These are phyloP conservation scores for Solen grandis DNA, from an alignment of 1,140 invertebrate genomes.

Conservation along the genomic window DNA sequence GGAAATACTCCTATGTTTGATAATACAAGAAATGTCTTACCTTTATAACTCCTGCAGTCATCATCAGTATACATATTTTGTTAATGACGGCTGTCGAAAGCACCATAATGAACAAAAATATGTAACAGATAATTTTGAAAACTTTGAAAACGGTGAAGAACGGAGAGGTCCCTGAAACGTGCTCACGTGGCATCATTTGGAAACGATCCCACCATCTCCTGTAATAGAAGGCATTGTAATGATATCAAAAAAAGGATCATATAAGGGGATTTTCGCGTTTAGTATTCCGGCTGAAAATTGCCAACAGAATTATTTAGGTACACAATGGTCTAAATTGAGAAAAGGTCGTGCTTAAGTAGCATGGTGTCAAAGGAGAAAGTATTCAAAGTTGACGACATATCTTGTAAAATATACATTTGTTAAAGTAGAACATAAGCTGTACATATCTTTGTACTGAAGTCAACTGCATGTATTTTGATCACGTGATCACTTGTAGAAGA, in stretches of 20 bases:
- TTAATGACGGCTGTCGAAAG: conserved; percentile 65
- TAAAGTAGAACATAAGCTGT: too few relatives aligned
- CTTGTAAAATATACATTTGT: too few relatives aligned
- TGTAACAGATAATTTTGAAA: conserved; percentile 70
- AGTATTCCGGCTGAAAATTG: too few relatives aligned
- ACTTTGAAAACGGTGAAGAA: conserved; percentile 63
- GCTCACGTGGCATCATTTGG: conserved; percentile 74
- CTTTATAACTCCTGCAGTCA: conserved; percentile 68
- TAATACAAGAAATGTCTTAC: conserved; percentile 56
- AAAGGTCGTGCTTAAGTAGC: too few relatives aligned
- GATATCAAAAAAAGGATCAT: not conserved
- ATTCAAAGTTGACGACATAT: not conserved
- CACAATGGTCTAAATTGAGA: not conserved
- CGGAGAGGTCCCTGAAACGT: conserved; percentile 58
- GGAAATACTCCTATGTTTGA: too few relatives aligned
- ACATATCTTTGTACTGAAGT: too few relatives aligned
- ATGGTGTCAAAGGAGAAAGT: not conserved
- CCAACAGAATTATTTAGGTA: not conserved
- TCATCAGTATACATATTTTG: conserved; percentile 67
- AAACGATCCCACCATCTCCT: conserved; percentile 72
- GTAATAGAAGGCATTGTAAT: conserved; percentile 11
- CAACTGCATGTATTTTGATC: too few relatives aligned
- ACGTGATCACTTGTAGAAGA: too few relatives aligned
- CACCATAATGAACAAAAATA: conserved; percentile 66
- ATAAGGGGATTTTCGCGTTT: not conserved